Evolutionary conservation across 2,888 invertebrate genomes (phyloP).

Genomic region (Hemithea aestivaria): DNA sequence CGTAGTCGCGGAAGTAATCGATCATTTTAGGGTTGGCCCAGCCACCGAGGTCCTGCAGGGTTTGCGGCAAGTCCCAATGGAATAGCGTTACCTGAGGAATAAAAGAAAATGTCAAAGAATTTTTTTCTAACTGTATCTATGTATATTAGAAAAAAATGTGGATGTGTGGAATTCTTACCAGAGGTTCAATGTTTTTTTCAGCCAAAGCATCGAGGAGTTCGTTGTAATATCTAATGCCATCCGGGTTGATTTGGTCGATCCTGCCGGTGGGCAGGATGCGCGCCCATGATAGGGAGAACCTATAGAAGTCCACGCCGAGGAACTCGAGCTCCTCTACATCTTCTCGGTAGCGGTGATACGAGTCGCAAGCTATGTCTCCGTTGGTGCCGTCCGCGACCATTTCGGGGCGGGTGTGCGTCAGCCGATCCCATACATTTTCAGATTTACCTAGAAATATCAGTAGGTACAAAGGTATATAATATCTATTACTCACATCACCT

Average conservation of each 20-base stretch:
- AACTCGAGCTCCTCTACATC: constrained; percentile 73
- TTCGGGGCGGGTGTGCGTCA: constrained; percentile 74
- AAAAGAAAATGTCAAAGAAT: neutral
- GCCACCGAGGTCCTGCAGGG: constrained; percentile 76
- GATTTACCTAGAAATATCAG: constrained; percentile 74
- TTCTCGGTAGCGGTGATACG: constrained; percentile 82
- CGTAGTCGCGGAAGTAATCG: constrained; percentile 78
- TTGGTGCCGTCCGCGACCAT: constrained; percentile 80
- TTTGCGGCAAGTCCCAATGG: constrained; percentile 84
- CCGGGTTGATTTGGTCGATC: constrained; percentile 72
- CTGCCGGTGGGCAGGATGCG: constrained; percentile 81
- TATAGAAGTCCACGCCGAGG: constrained; percentile 78
- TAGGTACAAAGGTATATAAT: neutral
- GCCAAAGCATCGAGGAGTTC: constrained; percentile 81
- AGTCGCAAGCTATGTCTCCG: constrained; percentile 85
- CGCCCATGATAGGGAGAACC: constrained; percentile 82
- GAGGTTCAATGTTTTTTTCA: constrained; percentile 80
- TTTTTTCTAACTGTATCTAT: too few relatives aligned
- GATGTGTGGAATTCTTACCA: constrained; percentile 51
- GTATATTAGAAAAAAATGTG: neutral
- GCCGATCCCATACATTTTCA: constrained; percentile 81
- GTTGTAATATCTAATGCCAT: constrained; percentile 83
- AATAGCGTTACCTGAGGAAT: constrained; percentile 78
- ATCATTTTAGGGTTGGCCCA: constrained; percentile 76
- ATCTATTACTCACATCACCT: constrained; percentile 10